phyloP scores from a whole-genome alignment of 2,113 vertebrate species.

The Bubalus kerabau region DNA sequence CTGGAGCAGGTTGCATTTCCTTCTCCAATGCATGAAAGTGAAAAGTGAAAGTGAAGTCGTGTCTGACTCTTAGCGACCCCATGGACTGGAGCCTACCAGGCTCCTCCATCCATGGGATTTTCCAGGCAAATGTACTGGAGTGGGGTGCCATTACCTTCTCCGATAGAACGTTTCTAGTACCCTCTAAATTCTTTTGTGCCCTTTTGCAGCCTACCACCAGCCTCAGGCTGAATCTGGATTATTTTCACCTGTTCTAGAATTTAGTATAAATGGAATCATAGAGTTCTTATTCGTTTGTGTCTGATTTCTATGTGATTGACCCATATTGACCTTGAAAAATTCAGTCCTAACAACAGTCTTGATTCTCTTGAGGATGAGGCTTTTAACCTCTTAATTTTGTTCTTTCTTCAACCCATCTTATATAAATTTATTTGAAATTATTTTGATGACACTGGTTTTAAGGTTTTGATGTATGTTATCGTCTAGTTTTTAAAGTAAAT shows the following conservation, averaged over 20 bases:
- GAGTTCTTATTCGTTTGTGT: not conserved
- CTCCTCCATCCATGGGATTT: too few species aligned
- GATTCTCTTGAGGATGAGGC: not conserved
- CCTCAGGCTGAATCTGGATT: not conserved
- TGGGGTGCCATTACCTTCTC: too few species aligned
- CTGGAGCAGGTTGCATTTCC: too few species aligned
- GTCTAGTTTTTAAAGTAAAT: conserved; percentile 16
- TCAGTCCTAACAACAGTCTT: not conserved
- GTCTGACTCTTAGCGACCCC: too few species aligned
- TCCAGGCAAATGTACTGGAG: too few species aligned
- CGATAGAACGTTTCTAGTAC: not conserved
- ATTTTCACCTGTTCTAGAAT: not conserved
- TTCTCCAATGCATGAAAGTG: too few species aligned
- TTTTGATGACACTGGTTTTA: not conserved
- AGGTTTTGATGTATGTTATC: not conserved
- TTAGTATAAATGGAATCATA: not conserved
- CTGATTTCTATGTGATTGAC: not conserved
- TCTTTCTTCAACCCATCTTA: not conserved
- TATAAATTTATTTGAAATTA: not conserved
- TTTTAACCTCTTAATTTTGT: not conserved
- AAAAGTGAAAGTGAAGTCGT: too few species aligned
- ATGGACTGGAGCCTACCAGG: too few species aligned
- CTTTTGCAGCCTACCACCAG: not conserved
- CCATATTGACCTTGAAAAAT: not conserved
- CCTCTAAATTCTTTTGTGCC: not conserved